A percentile compares a stretch with the other conserved stretches of the same genome.
Evolutionary conservation across 2,888 invertebrate species (phyloP).

Genomic region (Muscina levida): DNA sequence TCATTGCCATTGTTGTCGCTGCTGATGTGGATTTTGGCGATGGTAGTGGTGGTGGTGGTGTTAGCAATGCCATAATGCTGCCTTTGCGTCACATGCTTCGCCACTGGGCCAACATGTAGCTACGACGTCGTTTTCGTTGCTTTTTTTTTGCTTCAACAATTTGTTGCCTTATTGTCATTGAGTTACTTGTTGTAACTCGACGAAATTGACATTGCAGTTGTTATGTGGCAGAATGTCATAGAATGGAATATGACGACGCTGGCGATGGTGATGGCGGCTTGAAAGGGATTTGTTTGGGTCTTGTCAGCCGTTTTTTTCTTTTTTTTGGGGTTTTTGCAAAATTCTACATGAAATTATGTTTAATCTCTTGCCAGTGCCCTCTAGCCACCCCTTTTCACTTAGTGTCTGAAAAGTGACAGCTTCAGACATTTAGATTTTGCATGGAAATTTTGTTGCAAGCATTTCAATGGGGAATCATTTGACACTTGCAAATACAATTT

Average conservation of each 20-base stretch:
- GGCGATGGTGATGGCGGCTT: slow-evolving; percentile 13
- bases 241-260: slow-evolving; percentile 1
- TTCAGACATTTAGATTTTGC: slow-evolving; percentile 7
- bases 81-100: slow-evolving; percentile 17
- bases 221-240: slow-evolving; percentile 9
- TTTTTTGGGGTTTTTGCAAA: not conserved
- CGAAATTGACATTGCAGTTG: slow-evolving; percentile 34
- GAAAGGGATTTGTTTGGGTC: slow-evolving; percentile 12
- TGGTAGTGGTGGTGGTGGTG: slow-evolving; percentile 12
- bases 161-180: slow-evolving; percentile 40
- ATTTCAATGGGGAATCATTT: slow-evolving; percentile 17
- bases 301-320: not conserved
- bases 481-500: slow-evolving; percentile 13
- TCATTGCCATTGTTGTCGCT: not conserved
- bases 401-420: not conserved
- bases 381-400: not conserved
- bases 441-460: not conserved
- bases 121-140: not conserved
- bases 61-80: slow-evolving; percentile 16
- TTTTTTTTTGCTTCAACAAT: slow-evolving; percentile 23
- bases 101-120: slow-evolving; percentile 26
- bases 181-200: slow-evolving; percentile 32
- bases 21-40: not conserved
- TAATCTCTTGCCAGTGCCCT: slow-evolving; percentile 31
- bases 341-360: not conserved